These are phyloP conservation scores for Physocephala rufipes DNA, from an alignment of 2,888 invertebrate species.

Conservation along the genomic window DNA sequence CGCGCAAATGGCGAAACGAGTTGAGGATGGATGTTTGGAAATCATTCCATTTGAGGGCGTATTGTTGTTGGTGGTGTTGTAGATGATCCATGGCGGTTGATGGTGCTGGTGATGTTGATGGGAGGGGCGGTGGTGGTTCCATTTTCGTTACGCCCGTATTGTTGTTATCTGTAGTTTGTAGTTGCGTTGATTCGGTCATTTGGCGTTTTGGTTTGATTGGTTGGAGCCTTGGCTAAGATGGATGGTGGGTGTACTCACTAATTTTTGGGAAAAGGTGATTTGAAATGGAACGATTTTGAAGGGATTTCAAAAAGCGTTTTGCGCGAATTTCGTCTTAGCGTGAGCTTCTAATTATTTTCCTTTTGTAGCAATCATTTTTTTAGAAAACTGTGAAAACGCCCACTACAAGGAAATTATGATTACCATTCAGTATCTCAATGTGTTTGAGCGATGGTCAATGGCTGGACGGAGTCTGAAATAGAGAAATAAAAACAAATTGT, in stretches of 20 bases:
- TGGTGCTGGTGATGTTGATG: slow-evolving; percentile 66
- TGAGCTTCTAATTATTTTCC: neutral
- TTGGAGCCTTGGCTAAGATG: slow-evolving; percentile 3
- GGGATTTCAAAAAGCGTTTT: neutral
- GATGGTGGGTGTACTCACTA: neutral
- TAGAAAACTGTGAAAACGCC: neutral
- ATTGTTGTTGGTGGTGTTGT: slow-evolving; percentile 78
- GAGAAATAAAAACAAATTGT: neutral
- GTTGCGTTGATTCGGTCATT: slow-evolving; percentile 67
- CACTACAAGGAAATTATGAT: neutral
- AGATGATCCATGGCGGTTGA: slow-evolving; percentile 44
- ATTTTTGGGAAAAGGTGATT: neutral
- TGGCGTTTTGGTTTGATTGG: slow-evolving; percentile 39
- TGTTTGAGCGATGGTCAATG: slow-evolving; percentile 8
- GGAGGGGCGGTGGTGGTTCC: slow-evolving; percentile 66
- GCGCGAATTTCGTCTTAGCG: neutral
- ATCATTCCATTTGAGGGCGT: slow-evolving; percentile 94
- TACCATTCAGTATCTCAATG: neutral
- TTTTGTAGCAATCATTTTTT: slow-evolving; percentile 3
- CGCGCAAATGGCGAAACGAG: slow-evolving; percentile 86
- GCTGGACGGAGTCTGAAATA: slow-evolving; percentile 34
- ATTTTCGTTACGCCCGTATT: slow-evolving; percentile 66
- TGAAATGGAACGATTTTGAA: neutral
- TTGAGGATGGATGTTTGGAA: slow-evolving; percentile 91
- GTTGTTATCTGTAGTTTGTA: slow-evolving; percentile 66